Evolutionary conservation across 2,113 vertebrate species (phyloP).

Genomic region (Siniperca chuatsi): DNA sequence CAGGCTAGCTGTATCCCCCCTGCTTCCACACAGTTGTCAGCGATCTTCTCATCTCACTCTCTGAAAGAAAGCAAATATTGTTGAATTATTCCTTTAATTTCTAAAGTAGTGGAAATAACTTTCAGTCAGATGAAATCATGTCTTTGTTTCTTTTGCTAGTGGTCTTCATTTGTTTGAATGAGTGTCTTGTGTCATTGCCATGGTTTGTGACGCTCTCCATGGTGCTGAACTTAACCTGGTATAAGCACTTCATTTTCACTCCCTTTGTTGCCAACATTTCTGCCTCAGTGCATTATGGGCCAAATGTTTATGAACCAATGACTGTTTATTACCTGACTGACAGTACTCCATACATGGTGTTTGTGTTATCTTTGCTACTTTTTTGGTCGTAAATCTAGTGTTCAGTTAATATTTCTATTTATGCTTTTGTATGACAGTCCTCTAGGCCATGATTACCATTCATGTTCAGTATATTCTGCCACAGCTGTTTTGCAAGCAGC

Average conservation of each 20-base stretch:
- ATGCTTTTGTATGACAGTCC: neutral
- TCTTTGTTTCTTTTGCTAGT: neutral
- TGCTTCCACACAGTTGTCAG: neutral
- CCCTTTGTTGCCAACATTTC: neutral
- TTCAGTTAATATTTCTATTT: neutral
- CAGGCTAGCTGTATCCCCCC: neutral
- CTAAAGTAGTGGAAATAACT: neutral
- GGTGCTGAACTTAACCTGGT: slow-evolving; percentile 67
- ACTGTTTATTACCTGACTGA: neutral
- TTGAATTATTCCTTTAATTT: neutral
- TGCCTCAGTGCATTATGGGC: slow-evolving; percentile 11
- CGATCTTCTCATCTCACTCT: neutral
- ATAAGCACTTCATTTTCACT: neutral
- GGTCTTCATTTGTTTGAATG: neutral
- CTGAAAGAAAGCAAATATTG: neutral
- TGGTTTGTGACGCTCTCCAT: slow-evolving; percentile 63
- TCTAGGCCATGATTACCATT: neutral
- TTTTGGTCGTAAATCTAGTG: neutral
- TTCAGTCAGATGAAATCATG: neutral
- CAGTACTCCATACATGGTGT: neutral
- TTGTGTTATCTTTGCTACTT: neutral
- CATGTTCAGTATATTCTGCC: neutral
- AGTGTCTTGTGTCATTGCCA: neutral
- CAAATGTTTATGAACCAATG: neutral
- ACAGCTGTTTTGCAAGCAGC: slow-evolving; percentile 1